phyloP scores from a whole-genome alignment of 2,113 vertebrate species.

The Meleagris gallopavo region DNA sequence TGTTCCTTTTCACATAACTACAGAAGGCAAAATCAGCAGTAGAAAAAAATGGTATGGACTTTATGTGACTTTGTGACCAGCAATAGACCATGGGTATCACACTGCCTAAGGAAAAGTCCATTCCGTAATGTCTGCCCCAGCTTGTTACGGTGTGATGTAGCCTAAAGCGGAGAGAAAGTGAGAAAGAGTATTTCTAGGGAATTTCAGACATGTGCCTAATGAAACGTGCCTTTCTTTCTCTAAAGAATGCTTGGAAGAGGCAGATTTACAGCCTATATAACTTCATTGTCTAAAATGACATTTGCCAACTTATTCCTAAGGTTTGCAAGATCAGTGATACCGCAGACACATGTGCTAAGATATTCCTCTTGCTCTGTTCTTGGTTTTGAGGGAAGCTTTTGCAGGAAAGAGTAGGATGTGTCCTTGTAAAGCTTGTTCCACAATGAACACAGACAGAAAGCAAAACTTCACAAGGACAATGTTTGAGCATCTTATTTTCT shows the following conservation, averaged over 20 bases:
- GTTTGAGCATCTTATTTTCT: background rate
- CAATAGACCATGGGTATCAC: background rate
- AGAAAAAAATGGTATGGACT: background rate
- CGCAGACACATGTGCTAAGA: background rate
- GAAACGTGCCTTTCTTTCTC: background rate
- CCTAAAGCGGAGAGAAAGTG: background rate
- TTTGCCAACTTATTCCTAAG: background rate
- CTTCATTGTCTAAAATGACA: background rate
- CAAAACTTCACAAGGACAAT: background rate
- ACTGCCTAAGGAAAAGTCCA: background rate
- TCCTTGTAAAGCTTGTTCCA: slow-evolving; percentile 6
- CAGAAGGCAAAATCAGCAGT: background rate
- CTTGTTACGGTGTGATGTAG: background rate
- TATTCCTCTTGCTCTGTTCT: background rate
- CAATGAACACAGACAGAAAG: background rate
- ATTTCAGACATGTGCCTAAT: background rate
- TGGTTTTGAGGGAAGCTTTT: background rate
- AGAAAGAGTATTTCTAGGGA: background rate
- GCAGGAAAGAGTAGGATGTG: background rate
- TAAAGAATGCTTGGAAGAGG: background rate
- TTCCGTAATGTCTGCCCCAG: background rate
- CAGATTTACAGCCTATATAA: background rate
- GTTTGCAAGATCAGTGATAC: background rate
- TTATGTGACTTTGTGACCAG: background rate
- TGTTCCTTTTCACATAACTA: background rate